Evolutionary conservation across 2,113 vertebrate genomes (phyloP).

Genomic region (Guaruba guarouba): DNA sequence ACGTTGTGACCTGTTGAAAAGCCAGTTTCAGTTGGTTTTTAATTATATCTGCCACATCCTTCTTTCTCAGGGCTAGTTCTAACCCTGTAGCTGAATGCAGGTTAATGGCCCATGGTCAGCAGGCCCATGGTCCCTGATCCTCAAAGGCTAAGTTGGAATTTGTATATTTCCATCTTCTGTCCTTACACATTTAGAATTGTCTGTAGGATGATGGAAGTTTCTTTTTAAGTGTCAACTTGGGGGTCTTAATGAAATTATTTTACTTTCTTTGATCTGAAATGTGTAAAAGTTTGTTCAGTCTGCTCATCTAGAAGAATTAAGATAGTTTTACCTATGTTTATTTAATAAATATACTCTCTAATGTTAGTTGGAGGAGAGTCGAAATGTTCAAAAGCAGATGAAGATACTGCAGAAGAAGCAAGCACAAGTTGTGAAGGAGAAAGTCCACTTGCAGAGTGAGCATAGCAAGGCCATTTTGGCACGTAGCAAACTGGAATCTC

Average conservation of each 20-base stretch:
- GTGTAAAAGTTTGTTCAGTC: neutral
- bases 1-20: neutral
- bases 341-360: slow-evolving; percentile 29
- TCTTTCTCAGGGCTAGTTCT: neutral
- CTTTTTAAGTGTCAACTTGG: neutral
- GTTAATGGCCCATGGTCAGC: neutral
- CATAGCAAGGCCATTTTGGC: slow-evolving; percentile 97
- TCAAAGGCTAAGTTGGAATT: neutral
- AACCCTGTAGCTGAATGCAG: neutral
- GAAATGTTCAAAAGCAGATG: slow-evolving; percentile 94
- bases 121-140: neutral
- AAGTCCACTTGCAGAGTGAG: slow-evolving; percentile 93
- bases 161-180: neutral
- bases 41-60: neutral
- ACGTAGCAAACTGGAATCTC: slow-evolving; percentile 96
- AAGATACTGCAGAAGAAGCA: slow-evolving; percentile 97
- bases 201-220: neutral
- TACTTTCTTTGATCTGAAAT: neutral
- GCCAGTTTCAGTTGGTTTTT: neutral
- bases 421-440: slow-evolving; percentile 94
- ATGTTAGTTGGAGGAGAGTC: slow-evolving; percentile 92
- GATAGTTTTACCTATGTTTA: neutral
- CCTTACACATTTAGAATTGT: neutral
- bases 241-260: neutral
- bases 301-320: neutral